Evolutionary conservation across 2,113 vertebrate genomes (phyloP), one percentile per base, ranked within the genome.

Genomic region (Larimichthys polyactis): DNA sequence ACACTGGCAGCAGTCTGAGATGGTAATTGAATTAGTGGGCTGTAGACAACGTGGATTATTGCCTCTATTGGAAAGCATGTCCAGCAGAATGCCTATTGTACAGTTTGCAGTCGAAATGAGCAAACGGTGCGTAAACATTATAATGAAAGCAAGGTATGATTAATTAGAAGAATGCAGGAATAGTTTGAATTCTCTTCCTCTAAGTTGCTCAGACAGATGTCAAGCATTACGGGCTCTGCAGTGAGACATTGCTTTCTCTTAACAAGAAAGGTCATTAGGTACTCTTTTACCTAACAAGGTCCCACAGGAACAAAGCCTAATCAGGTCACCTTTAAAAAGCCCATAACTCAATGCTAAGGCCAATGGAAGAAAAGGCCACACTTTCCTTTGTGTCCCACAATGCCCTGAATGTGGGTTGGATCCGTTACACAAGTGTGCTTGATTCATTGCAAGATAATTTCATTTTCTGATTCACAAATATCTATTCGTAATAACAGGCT

Each of bases 21-120:
- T 29, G 77, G 65, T 91, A 86, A 92, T 86, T 89, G 62, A 90
- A 92, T 92, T 90, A 90, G 81, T 78, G n/a, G 46, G 81, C 64
- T 83, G 82, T 52, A 82, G 81, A 89, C 84, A 79, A 83, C 29
- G 1, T 63, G 74, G 77, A 92, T 82, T 81, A 79, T 57, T 73
- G 49, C 46, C 74, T 75, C 44, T 62, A 52, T 29, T 59, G 55
- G 43, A 74, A 52, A 79, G 58, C 36, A 17, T 17, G 58, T 72
- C 73, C 20, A 27, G 70, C 24, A 40, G 15, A 19, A 51, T 48
- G 49, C n/a, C 22, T 11, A 67, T 15, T 55, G 20, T 2, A 40
- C 10, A 62, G 52, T 67, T 72, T 71, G 27, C 27, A 64, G 14
- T 32, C 3, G 0, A 79, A 73, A 22, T 20, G 11, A 32, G 29